phyloP scores from a whole-genome alignment of 2,888 invertebrate species.

The Automeris io region DNA sequence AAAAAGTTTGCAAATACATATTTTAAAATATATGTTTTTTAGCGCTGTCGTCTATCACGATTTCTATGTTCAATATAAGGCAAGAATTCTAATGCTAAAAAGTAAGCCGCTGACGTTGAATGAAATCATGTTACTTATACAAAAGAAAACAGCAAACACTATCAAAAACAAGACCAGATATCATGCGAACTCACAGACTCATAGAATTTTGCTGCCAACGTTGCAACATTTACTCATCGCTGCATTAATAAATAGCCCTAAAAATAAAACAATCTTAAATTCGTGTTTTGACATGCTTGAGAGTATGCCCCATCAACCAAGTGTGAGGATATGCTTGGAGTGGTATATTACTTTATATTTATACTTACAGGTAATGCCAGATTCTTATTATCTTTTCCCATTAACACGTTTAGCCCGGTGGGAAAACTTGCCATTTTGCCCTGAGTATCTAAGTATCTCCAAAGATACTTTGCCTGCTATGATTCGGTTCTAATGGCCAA shows the following conservation, averaged over 20 bases:
- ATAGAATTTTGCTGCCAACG: constrained; percentile 45
- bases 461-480: too few species aligned
- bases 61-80: constrained; percentile 45
- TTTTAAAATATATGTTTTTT: constrained; percentile 27
- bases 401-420: neutral
- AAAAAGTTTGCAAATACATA: too few species aligned
- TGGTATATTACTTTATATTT: constrained; percentile 56
- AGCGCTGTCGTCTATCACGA: constrained; percentile 44
- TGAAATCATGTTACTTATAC: constrained; percentile 36
- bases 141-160: constrained; percentile 39
- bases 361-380: constrained; percentile 44
- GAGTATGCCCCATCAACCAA: constrained; percentile 58
- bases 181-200: constrained; percentile 56
- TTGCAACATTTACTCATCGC: constrained; percentile 50
- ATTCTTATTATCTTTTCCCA: neutral
- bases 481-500: too few species aligned
- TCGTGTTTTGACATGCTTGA: constrained; percentile 53
- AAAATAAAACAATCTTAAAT: constrained; percentile 10
- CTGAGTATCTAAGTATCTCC: too few species aligned
- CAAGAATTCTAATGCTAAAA: too few species aligned
- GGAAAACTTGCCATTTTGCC: neutral
- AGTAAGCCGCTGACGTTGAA: too few species aligned
- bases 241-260: constrained; percentile 12
- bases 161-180: constrained; percentile 58
- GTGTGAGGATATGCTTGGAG: constrained; percentile 52